Percentiles rank a stretch among this genome's conserved stretches.
These are phyloP conservation scores for Danio rerio DNA, from an alignment of 2,113 vertebrate genomes.

Conservation along the genomic window GRCz12tu NC_133190.1:28659501-28660000, in stretches of 20 bases:
- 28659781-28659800: too few relatives aligned
- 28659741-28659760: neutral
- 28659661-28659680: slow-evolving; percentile 3
- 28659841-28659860: too few relatives aligned
- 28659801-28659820: too few relatives aligned
- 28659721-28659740: neutral
- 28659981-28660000: too few relatives aligned
- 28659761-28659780: too few relatives aligned
- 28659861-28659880: too few relatives aligned
- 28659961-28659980: too few relatives aligned
- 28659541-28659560: neutral
- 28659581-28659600: neutral
- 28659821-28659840: too few relatives aligned
- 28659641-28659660: neutral
- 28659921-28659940: too few relatives aligned
- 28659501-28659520: neutral
- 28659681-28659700: slow-evolving; percentile 3
- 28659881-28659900: too few relatives aligned
- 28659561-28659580: neutral
- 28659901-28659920: too few relatives aligned
- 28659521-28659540: neutral
- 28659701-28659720: slow-evolving; percentile 5
- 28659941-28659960: too few relatives aligned
- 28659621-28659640: neutral
- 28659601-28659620: slow-evolving; percentile 1